Base-by-base conservation (phyloP, 2,797 vertebrate genomes). In the Vipera ursinii region DNA sequence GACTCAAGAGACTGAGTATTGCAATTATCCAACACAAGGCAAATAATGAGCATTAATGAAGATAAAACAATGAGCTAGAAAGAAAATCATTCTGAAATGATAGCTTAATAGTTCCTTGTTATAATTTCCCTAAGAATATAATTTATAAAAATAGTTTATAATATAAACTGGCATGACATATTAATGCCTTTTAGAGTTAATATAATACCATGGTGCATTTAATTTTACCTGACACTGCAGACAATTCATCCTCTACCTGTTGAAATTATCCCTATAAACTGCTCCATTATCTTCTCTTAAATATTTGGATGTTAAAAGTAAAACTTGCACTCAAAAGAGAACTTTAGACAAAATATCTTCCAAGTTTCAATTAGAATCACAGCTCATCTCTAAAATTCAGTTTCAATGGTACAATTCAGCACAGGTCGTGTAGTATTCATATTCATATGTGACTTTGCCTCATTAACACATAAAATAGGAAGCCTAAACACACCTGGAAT, bases 31-130 rank as follows among this genome's bases (percentile, higher is more conserved):
- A 90, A 92, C 69, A 91, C 85, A 87, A 90, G 88, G 6, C 57
- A 94, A 89, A 86, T 91, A 93, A 93, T 92, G 89, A 88, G 28
- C 20, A 59, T 73, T 94, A 91, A 89, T 88, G 44, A 38, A 94
- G 89, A 92, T 85, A 92, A 92, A 86, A 92, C 73, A 90, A 86
- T 53, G 28, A 92, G 60, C 28, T 53, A 65, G 53, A 59, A 26
- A 90, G 78, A 60, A 92, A 90, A 90, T 88, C 32, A 63, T 94
- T 88, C 24, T 26, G 86, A 90, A 92, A 88, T 86, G 53, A 59
- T 65, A 92, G 60, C 53, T 94, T 94, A 90, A 94, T 90, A 88
- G 59, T 69, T 85, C n/a, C 90, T 92, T 90, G 59, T 48, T 87
- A 22, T 55, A 90, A 92, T 92, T 82, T 87, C 86, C 26, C 48